Base-by-base conservation (phyloP, 2,888 invertebrate species). In the Latrodectus hesperus region DNA sequence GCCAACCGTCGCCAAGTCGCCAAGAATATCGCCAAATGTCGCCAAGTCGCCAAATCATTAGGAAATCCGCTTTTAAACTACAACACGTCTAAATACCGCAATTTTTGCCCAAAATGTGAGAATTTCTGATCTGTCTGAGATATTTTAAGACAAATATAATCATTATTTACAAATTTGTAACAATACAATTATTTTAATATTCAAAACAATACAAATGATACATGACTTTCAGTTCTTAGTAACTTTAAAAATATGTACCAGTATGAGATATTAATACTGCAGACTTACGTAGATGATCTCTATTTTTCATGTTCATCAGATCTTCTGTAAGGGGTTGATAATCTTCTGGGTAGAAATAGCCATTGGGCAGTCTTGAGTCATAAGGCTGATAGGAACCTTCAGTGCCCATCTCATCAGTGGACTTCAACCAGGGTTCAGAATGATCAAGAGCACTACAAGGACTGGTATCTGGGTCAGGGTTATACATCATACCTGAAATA, bases 361-460 rank as follows among this genome's bases (percentile, higher is more conserved):
- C 90, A 83, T 90, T 90, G 16, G 90, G 90, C 74, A 90, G 83
- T 71, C 90, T 89, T 68, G 90, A 77, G 72, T 89, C 89, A 84
- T 89, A 82, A 22, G 89, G 84, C 60, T 90, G 89, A 51, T 97
- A 98, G 97, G 91, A 98, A 93, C 65, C 97, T 97, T 92, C 97
- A 97, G 81, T 88, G 64, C 68, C 88, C 77, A 76, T 82, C 22
- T 89, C 84, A 65, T 89, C 89, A 67, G 74, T 78, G 51, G 81
- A 76, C 16, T 88, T 89, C 17, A 84, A 60, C 88, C 89, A 88
- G 71, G 88, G 84, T 51, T 88, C 84, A 8, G 84, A 81, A 71
- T 85, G 88, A 53, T 85, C 88, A 55, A 84, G 68, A 51, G 84
- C 84, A 85, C 88, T 88, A 72, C 88, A 80, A 3, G 84, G 88